Evolutionary conservation across 2,888 invertebrate species (phyloP).

Genomic region (Phragmatobia fuliginosa): DNA sequence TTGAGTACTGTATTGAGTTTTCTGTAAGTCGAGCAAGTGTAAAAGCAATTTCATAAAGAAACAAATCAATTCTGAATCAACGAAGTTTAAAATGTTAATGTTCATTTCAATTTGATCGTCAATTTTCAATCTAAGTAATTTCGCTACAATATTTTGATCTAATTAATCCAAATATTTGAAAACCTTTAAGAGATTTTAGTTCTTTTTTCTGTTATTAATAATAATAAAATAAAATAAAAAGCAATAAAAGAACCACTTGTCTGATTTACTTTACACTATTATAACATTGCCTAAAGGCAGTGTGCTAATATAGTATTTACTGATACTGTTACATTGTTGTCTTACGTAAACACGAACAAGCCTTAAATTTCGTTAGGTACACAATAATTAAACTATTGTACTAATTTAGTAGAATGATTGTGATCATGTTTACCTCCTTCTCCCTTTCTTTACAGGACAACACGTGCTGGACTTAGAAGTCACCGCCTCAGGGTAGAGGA

Average conservation of each 20-base stretch:
- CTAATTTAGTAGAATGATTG: no score
- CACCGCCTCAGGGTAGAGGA: no score
- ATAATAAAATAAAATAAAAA: not conserved
- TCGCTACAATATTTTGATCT: slow-evolving; percentile 31
- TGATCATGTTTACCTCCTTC: no score
- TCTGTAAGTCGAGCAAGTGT: slow-evolving; percentile 31
- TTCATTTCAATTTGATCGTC: slow-evolving; percentile 55
- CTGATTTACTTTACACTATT: no score
- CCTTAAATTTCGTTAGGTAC: not conserved
- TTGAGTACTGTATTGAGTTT: slow-evolving; percentile 52
- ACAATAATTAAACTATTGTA: not conserved
- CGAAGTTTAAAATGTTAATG: slow-evolving; percentile 50
- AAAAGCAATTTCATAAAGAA: slow-evolving; percentile 49
- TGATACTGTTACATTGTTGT: no score
- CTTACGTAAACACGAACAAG: no score
- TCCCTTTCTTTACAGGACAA: no score
- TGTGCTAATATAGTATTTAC: no score
- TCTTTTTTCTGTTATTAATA: not conserved
- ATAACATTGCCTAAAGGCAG: no score
- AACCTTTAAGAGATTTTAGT: slow-evolving; percentile 2
- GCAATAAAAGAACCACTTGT: not conserved
- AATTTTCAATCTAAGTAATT: slow-evolving; percentile 34
- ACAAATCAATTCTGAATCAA: slow-evolving; percentile 46
- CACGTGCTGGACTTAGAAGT: no score
- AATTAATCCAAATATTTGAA: slow-evolving; percentile 25